phyloP scores from a whole-genome alignment of 2,888 invertebrate genomes.

The Euplagia quadripunctaria region DNA sequence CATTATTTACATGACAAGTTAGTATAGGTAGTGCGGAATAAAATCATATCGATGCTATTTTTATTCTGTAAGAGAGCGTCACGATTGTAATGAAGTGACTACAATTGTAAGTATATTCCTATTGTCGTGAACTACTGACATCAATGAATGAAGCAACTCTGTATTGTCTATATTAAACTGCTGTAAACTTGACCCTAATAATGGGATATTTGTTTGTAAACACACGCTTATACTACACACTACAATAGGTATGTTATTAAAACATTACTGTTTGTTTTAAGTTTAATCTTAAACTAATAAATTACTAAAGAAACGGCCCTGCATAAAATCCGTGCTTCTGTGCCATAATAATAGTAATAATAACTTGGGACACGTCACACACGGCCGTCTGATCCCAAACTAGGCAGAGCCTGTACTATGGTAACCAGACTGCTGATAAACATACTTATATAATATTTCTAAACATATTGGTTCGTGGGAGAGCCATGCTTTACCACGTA shows the following conservation, averaged over 20 bases:
- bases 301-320: too few relatives aligned
- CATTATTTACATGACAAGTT: too few relatives aligned
- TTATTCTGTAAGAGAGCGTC: background rate
- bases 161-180: background rate
- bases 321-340: too few relatives aligned
- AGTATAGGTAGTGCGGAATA: background rate
- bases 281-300: too few relatives aligned
- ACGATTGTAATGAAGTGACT: background rate
- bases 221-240: background rate
- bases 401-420: too few relatives aligned
- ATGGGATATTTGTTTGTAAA: background rate
- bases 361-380: too few relatives aligned
- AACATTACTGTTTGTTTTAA: background rate
- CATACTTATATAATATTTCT: too few relatives aligned
- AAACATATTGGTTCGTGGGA: too few relatives aligned
- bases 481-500: too few relatives aligned
- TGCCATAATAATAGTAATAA: too few relatives aligned
- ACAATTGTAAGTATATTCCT: background rate
- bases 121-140: background rate
- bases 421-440: too few relatives aligned
- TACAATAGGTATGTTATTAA: background rate
- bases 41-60: background rate
- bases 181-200: background rate
- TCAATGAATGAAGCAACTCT: background rate
- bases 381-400: too few relatives aligned